Percentiles rank a stretch among this genome's conserved stretches.
Evolutionary conservation across 2,797 vertebrate species (phyloP).

Genomic region (Discoglossus pictus): DNA sequence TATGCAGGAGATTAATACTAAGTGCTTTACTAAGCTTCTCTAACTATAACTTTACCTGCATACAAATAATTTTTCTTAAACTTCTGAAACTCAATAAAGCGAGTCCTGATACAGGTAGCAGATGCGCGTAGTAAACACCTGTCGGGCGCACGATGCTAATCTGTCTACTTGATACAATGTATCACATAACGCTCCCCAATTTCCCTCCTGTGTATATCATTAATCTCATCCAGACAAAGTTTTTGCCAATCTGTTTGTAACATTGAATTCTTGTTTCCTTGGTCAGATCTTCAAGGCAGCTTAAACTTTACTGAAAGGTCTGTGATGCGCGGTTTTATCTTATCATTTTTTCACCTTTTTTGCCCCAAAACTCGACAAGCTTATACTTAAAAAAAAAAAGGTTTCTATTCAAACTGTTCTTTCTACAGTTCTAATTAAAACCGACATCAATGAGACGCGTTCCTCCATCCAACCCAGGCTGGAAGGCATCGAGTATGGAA

Average conservation of each 20-base stretch:
- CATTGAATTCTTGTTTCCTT: background rate
- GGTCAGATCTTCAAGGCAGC: slow-evolving; percentile 19
- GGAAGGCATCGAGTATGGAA: slow-evolving; percentile 65
- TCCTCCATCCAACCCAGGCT: slow-evolving; percentile 63
- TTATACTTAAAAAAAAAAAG: slow-evolving; percentile 51
- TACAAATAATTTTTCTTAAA: too few species aligned
- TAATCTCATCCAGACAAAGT: background rate
- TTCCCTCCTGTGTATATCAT: background rate
- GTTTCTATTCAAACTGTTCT: slow-evolving; percentile 57
- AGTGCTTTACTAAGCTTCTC: too few species aligned
- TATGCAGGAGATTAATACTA: too few species aligned
- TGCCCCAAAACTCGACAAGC: slow-evolving; percentile 57
- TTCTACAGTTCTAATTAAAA: slow-evolving; percentile 73
- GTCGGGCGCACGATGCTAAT: background rate
- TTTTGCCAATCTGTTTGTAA: too few species aligned
- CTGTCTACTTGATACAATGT: too few species aligned
- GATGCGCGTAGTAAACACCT: background rate
- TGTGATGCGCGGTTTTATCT: slow-evolving; percentile 16
- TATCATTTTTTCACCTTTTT: slow-evolving; percentile 54
- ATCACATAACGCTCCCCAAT: background rate
- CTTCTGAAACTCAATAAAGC: slow-evolving; percentile 1
- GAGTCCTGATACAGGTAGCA: background rate
- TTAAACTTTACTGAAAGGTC: slow-evolving; percentile 15
- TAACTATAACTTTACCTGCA: too few species aligned
- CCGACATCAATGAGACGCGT: slow-evolving; percentile 67